phyloP scores from a whole-genome alignment of 2,797 vertebrate genomes.

The Protosalanx chinensis region DNA sequence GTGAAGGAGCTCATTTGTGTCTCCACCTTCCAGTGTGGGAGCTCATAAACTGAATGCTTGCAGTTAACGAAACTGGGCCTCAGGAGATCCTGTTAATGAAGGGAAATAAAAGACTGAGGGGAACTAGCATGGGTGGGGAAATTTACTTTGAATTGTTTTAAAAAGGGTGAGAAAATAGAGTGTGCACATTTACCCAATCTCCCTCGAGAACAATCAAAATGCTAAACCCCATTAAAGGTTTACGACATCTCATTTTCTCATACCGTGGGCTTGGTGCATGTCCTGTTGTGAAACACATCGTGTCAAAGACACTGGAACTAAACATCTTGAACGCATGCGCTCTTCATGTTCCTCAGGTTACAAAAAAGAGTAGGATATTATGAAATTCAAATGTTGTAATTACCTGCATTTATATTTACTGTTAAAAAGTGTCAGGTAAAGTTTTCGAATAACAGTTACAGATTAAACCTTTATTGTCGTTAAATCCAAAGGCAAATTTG shows the following conservation, averaged over 20 bases:
- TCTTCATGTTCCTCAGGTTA: not conserved
- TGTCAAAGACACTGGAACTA: not conserved
- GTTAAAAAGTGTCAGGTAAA: too few relatives aligned
- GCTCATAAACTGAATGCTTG: constrained; percentile 48
- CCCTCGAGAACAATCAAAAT: constrained; percentile 39
- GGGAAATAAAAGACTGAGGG: constrained; percentile 46
- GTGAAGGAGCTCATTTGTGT: constrained; percentile 34
- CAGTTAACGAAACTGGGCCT: constrained; percentile 37
- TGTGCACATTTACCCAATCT: constrained; percentile 39
- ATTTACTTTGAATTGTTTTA: constrained; percentile 46
- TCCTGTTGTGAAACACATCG: constrained; percentile 1
- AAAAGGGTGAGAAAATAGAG: constrained; percentile 39
- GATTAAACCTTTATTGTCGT: not conserved
- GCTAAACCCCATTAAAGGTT: constrained; percentile 20
- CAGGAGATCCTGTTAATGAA: constrained; percentile 47
- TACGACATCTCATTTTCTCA: constrained; percentile 14
- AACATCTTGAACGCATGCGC: not conserved
- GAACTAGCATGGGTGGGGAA: constrained; percentile 29
- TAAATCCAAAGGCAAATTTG: too few relatives aligned
- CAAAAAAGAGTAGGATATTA: not conserved
- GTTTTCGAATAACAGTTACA: not conserved
- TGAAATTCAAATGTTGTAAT: not conserved
- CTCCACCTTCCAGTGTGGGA: constrained; percentile 10
- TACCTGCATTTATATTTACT: not conserved
- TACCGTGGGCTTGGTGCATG: not conserved